Base-by-base conservation (phyloP, 2,797 vertebrate genomes). In the Amniataba percoides region DNA sequence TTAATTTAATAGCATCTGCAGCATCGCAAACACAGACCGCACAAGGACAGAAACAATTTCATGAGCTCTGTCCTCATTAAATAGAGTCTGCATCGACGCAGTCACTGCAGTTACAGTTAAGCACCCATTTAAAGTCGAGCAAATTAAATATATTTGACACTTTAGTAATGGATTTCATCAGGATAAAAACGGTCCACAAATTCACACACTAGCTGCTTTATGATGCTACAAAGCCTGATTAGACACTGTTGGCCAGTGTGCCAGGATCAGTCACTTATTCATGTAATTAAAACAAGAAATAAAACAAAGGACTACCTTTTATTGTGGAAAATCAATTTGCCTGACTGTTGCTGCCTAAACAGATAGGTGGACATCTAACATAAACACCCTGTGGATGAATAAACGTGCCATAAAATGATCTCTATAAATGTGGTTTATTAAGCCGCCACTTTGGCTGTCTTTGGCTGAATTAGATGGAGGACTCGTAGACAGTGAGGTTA, bases 381-480 rank as follows among this genome's bases (percentile, higher is more conserved):
- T 16, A 27, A 40, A 0, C 12, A 9, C 34, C 4, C 34, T 36
- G 34, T 13, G 8, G n/a, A 72, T 34, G 18, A 55, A 40, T 27
- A 21, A 64, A 21, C 16, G 1, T 60, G 4, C 25, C 52, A n/a
- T 10, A 34, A 53, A 19, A 23, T 40, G 0, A 34, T 46, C 25
- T 34, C 0, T 36, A 25, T 27, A 39, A 56, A 36, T 46, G 31
- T 31, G 40, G 19, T 48, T 60, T n/a, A 18, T 53, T 10, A 1
- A 25, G 7, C 12, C 13, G 46, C 63, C 25, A 4, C 40, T 27
- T 15, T 25, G 18, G 57, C 56, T 77, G n/a, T 63, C 76, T 21
- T 60, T 62, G 40, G 58, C 12, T 18, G 53, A 61, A 21, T 34
- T 7, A 78, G 79, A 63, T 0, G 8, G 45, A 67, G 66, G 77